A percentile compares a stretch with the other conserved stretches of the same genome.
These are phyloP conservation scores for Ceyx erithaca DNA, from an alignment of 2,797 vertebrate species.

Conservation along the genomic window DNA sequence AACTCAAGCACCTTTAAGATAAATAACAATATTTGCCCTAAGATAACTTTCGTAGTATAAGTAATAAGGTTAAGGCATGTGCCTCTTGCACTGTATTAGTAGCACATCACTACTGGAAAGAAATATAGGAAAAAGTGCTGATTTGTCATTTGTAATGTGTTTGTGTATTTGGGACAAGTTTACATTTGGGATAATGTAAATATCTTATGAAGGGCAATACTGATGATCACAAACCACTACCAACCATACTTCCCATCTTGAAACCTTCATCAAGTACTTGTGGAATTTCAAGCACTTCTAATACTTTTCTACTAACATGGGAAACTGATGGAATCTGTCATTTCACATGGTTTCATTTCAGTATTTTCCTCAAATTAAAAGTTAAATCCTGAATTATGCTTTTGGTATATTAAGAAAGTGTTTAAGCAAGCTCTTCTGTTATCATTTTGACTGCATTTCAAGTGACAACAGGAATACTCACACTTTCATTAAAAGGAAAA, in stretches of 20 bases:
- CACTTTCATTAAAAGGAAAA: neutral
- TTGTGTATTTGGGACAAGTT: neutral
- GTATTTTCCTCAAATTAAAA: neutral
- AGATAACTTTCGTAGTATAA: neutral
- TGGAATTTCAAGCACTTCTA: neutral
- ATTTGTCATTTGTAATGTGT: neutral
- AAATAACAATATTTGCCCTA: neutral
- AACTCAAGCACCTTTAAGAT: neutral
- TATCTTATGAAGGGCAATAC: neutral
- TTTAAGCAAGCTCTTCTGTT: neutral
- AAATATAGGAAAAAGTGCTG: neutral
- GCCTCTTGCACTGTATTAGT: neutral
- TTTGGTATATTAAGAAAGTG: neutral
- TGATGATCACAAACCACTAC: neutral
- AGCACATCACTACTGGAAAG: neutral
- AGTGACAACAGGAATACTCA: neutral
- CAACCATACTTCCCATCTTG: neutral
- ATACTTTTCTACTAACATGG: neutral
- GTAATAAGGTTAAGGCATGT: neutral
- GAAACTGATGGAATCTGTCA: neutral
- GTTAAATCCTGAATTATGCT: neutral
- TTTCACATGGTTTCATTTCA: neutral
- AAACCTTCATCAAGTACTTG: neutral
- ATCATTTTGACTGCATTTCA: neutral
- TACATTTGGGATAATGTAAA: neutral